phyloP scores from a whole-genome alignment of 2,113 vertebrate genomes.

The Morone chrysops region DNA sequence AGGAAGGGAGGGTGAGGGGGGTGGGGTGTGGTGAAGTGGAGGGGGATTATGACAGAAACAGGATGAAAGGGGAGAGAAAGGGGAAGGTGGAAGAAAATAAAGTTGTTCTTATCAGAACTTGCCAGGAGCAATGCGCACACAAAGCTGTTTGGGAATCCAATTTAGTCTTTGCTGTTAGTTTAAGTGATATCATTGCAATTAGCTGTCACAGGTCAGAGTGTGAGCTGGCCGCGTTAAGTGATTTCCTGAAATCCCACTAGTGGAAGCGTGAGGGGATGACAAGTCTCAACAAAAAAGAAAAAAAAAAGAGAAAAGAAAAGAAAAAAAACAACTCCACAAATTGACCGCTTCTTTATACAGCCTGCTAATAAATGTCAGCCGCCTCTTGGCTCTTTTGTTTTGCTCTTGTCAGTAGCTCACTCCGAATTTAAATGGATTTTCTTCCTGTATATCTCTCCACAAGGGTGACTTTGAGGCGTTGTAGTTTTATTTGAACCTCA shows the following conservation, averaged over 20 bases:
- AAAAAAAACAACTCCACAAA: slow-evolving; percentile 22
- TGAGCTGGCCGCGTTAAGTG: slow-evolving; percentile 61
- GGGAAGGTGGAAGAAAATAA: slow-evolving; percentile 68
- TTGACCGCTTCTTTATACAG: slow-evolving; percentile 29
- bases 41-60: slow-evolving; percentile 70
- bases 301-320: slow-evolving; percentile 1
- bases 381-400: slow-evolving; percentile 55
- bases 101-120: slow-evolving; percentile 81
- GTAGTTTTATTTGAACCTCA: slow-evolving; percentile 12
- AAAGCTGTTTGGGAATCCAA: slow-evolving; percentile 77
- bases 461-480: slow-evolving; percentile 54
- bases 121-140: slow-evolving; percentile 76
- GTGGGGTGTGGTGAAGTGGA: background rate
- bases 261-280: slow-evolving; percentile 14
- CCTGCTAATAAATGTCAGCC: slow-evolving; percentile 61
- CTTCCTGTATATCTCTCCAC: slow-evolving; percentile 19
- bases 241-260: slow-evolving; percentile 70
- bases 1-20: background rate
- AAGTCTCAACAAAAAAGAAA: slow-evolving; percentile 9
- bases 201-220: slow-evolving; percentile 77
- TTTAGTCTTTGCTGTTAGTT: slow-evolving; percentile 78
- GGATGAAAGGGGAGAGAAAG: slow-evolving; percentile 64
- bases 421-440: slow-evolving; percentile 63
- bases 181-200: slow-evolving; percentile 82
- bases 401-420: slow-evolving; percentile 41